phyloP scores from a whole-genome alignment of 2,888 invertebrate genomes.

The Lasius platythorax region DNA sequence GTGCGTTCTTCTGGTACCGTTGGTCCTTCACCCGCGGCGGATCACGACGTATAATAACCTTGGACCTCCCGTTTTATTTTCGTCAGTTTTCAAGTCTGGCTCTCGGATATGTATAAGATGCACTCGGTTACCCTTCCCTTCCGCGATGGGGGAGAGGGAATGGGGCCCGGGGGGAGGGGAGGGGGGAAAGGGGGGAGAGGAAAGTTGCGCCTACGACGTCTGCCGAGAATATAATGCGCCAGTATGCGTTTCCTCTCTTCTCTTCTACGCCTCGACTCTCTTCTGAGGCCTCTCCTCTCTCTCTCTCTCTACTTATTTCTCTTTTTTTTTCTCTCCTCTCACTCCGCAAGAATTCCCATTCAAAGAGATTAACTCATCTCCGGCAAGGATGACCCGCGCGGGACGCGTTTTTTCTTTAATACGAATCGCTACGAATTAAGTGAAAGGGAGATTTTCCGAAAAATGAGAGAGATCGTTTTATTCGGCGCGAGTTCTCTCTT shows the following conservation, averaged over 20 bases:
- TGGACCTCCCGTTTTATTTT: conserved; percentile 31
- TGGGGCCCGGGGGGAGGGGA: neutral
- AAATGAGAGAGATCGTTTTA: neutral
- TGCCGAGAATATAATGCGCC: conserved; percentile 40
- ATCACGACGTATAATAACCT: neutral
- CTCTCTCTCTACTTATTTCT: neutral
- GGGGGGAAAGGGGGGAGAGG: neutral
- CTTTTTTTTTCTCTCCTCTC: neutral
- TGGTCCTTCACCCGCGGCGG: conserved; percentile 35
- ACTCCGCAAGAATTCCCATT: conserved; percentile 28
- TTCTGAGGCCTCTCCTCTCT: neutral
- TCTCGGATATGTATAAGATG: conserved; percentile 19
- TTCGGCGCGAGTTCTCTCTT: neutral
- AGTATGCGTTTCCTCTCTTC: conserved; percentile 39
- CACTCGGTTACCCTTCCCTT: neutral
- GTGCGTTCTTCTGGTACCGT: conserved; percentile 3
- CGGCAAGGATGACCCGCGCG: neutral
- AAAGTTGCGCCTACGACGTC: conserved; percentile 36
- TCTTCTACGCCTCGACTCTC: neutral
- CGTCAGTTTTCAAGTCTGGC: conserved; percentile 41
- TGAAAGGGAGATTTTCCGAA: neutral
- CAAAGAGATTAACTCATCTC: conserved; percentile 36
- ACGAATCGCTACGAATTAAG: neutral
- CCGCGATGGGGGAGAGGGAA: neutral
- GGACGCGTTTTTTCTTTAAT: neutral